phyloP scores from a whole-genome alignment of 2,888 invertebrate genomes.

The Lapara coniferarum region DNA sequence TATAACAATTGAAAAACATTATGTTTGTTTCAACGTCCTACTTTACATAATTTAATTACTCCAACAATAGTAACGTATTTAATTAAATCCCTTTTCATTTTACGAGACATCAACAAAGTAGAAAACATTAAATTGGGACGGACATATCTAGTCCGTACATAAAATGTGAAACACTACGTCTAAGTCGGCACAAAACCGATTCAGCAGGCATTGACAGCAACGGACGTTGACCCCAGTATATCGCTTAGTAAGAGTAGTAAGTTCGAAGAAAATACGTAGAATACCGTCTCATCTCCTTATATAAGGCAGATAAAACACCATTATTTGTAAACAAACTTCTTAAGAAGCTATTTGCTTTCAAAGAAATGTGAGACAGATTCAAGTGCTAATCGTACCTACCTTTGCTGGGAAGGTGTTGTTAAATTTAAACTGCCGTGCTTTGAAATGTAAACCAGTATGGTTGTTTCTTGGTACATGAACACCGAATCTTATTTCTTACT shows the following conservation, averaged over 20 bases:
- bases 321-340: constrained; percentile 12
- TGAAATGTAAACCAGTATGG: too few species aligned
- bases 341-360: background rate
- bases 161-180: background rate
- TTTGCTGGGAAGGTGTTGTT: too few species aligned
- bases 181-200: constrained; percentile 1
- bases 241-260: constrained; percentile 27
- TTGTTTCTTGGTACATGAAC: too few species aligned
- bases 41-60: background rate
- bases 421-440: too few species aligned
- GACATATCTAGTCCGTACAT: background rate
- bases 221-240: constrained; percentile 14
- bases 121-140: background rate
- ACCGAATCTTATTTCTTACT: too few species aligned
- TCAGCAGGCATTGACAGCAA: constrained; percentile 9
- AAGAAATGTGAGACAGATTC: background rate
- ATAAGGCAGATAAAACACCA: constrained; percentile 16
- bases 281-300: constrained; percentile 20
- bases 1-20: too few species aligned
- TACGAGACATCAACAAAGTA: background rate
- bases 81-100: background rate
- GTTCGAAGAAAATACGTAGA: constrained; percentile 25
- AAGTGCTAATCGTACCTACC: too few species aligned
- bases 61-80: background rate
- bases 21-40: background rate